Percentiles rank a stretch among this genome's conserved stretches.
phyloP scores from a whole-genome alignment of 30 jellyfish, hydroid and myxozoan genomes.

The Hydra vulgaris region DNA sequence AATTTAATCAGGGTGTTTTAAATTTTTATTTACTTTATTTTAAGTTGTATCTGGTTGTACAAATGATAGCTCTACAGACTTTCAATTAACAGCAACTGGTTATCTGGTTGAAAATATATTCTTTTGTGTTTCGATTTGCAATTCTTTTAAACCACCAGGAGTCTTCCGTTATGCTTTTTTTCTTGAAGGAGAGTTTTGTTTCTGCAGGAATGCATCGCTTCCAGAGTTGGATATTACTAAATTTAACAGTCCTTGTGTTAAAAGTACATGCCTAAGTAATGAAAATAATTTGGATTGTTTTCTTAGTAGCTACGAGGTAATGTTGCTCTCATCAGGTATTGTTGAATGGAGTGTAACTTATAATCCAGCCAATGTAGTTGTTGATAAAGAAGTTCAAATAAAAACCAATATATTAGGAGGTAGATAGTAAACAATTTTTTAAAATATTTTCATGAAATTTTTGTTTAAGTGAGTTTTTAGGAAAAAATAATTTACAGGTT shows the following conservation, averaged over 20 bases:
- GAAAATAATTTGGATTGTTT: not conserved
- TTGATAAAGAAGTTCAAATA: not conserved
- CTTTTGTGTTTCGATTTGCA: not conserved
- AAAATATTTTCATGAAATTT: too few relatives aligned
- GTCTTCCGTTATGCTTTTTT: not conserved
- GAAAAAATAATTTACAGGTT: too few relatives aligned
- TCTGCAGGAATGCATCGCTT: not conserved
- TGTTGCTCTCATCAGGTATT: not conserved
- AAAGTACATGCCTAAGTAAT: not conserved
- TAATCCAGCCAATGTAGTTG: not conserved
- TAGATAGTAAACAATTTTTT: too few relatives aligned
- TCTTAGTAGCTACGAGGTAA: not conserved
- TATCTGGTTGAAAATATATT: not conserved
- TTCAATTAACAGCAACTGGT: not conserved
- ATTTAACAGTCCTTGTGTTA: not conserved
- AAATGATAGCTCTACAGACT: not conserved
- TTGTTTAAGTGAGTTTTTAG: too few relatives aligned
- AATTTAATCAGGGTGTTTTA: too few relatives aligned
- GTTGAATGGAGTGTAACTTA: not conserved
- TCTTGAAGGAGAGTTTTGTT: not conserved
- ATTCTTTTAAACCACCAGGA: not conserved
- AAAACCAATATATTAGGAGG: not conserved
- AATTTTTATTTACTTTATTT: too few relatives aligned
- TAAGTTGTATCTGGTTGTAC: too few relatives aligned
- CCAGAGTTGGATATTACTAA: not conserved